Base-by-base conservation (phyloP, 1,140 invertebrate species). In the Ectropis grisescens region DNA sequence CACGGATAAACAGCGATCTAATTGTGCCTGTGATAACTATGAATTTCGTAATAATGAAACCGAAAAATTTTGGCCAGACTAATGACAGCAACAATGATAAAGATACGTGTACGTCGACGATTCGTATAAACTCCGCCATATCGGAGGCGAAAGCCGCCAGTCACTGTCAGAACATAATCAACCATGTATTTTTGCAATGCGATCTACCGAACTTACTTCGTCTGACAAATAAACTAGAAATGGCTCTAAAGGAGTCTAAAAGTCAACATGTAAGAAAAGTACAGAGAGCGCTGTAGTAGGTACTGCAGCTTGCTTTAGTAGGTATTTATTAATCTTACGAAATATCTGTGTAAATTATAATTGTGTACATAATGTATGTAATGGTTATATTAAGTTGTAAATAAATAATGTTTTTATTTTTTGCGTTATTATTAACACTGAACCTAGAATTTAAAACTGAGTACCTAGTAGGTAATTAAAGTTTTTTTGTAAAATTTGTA, bases 241-340 rank as follows among this genome's bases (percentile, higher is more conserved):
- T 65, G 48, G 82, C 82, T 11, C 42, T 82, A 12, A 71, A 76
- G 33, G 80, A 82, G 68, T 79, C 76, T 4, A 81, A 82, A 41
- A 78, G 70, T 33, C 74, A 81, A 39, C 80, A 83, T 68, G 66
- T 82, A 4, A 58, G 74, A 1, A 76, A 80, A 64, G 67, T 80
- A 14, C 70, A 82, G 43, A 72, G 74, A 42, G 67, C 70, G n/a
- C 57, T 82, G 41, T 67, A 75, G 11, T n/a, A n/a, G n/a, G n/a
- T n/a, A n/a, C n/a, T n/a, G n/a, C n/a, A n/a, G n/a, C n/a, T n/a
- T n/a, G n/a, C n/a, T n/a, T n/a, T n/a, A n/a, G n/a, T n/a, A n/a
- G n/a, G n/a, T n/a, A n/a, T n/a, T n/a, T n/a, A n/a, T n/a, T n/a
- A n/a, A n/a, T n/a, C n/a, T n/a, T n/a, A n/a, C n/a, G n/a, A n/a